Evolutionary conservation across 2,113 vertebrate species (phyloP).

Genomic region (Chrysochloris asiatica): DNA sequence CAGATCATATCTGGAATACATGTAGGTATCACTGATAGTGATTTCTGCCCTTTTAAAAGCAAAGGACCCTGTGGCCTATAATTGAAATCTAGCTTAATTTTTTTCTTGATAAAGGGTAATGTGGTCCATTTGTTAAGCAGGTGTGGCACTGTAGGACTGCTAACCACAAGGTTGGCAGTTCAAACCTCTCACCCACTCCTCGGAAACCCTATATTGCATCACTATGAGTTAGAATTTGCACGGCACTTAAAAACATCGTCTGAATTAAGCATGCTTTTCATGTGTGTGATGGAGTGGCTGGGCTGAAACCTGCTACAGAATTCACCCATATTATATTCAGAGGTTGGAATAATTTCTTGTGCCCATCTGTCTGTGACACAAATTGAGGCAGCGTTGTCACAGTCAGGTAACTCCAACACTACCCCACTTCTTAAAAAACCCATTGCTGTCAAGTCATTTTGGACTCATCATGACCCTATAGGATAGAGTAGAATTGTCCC

Average conservation of each 20-base stretch:
- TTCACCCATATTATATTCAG: accelerated
- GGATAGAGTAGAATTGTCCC: not conserved
- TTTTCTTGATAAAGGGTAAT: not conserved
- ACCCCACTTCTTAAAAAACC: not conserved
- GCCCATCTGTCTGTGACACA: not conserved
- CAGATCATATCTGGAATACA: not conserved
- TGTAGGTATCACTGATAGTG: not conserved
- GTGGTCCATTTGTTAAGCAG: not conserved
- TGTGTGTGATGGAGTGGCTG: not conserved
- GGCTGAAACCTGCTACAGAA: not conserved
- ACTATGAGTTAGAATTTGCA: too few relatives aligned
- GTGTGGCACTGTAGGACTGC: too few relatives aligned
- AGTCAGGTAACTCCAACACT: not conserved
- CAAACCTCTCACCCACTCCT: too few relatives aligned
- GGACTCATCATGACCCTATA: not conserved
- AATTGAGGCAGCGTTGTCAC: not conserved
- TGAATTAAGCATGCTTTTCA: not conserved
- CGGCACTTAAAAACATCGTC: too few relatives aligned
- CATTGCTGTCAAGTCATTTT: not conserved
- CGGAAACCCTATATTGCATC: too few relatives aligned
- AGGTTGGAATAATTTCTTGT: too few relatives aligned
- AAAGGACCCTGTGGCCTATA: not conserved
- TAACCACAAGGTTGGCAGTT: too few relatives aligned
- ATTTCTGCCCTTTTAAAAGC: not conserved
- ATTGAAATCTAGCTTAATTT: not conserved